These are phyloP conservation scores for Catamblyrhynchus diadema DNA, from an alignment of 2,797 vertebrate genomes.

Conservation along the genomic window DNA sequence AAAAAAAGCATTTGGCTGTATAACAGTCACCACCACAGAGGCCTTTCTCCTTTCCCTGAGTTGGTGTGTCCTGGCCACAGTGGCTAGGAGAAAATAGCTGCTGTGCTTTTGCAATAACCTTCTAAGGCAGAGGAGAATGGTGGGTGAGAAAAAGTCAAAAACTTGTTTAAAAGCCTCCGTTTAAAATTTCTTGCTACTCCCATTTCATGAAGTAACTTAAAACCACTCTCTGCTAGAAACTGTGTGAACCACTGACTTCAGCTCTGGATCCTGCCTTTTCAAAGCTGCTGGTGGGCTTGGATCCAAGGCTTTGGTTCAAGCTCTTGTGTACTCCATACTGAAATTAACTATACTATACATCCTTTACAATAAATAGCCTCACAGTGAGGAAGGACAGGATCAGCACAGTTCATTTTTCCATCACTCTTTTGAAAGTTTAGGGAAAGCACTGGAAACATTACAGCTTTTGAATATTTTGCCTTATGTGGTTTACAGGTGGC, in stretches of 20 bases:
- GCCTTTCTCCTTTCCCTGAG: neutral
- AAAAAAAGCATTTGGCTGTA: neutral
- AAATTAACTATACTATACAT: neutral
- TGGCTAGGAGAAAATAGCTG: neutral
- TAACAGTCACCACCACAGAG: neutral
- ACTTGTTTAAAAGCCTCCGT: neutral
- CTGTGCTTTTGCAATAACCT: neutral
- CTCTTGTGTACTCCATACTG: neutral
- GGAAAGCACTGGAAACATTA: neutral
- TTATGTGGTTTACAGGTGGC: neutral
- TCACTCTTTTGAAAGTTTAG: neutral
- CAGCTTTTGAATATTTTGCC: neutral
- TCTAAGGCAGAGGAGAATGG: neutral
- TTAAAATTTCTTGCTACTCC: neutral
- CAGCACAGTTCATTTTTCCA: neutral
- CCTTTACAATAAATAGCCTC: slow-evolving; percentile 2
- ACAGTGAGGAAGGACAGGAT: neutral
- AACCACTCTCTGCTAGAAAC: neutral
- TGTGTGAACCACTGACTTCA: neutral
- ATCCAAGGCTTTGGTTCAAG: slow-evolving; percentile 21
- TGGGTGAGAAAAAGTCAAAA: neutral
- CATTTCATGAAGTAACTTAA: neutral
- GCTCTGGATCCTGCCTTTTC: neutral
- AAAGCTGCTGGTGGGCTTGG: slow-evolving; percentile 8
- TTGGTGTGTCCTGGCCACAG: neutral